These are phyloP conservation scores for Anguilla rostrata DNA, from an alignment of 2,113 vertebrate genomes.

Conservation along the genomic window DNA sequence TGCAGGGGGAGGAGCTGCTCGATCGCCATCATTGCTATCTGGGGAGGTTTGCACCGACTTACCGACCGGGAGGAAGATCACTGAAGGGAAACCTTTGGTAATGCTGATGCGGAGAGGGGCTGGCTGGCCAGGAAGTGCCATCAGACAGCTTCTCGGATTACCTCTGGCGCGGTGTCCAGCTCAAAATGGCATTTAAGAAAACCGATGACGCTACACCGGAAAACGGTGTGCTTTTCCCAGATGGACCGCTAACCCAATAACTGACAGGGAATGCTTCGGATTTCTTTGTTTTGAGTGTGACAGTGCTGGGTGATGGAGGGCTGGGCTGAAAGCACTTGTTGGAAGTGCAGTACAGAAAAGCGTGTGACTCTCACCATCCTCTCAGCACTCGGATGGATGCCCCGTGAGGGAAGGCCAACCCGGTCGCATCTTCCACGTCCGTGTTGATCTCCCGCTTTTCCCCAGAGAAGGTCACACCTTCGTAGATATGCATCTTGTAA, in stretches of 20 bases:
- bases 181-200: neutral
- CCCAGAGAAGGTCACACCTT: slow-evolving; percentile 31
- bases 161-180: neutral
- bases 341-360: neutral
- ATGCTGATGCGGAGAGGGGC: neutral
- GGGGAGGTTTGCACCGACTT: neutral
- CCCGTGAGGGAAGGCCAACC: slow-evolving; percentile 26
- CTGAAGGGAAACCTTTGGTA: neutral
- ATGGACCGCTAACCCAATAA: neutral
- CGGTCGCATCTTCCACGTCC: slow-evolving; percentile 35
- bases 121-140: neutral
- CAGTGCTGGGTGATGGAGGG: neutral
- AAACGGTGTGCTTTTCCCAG: neutral
- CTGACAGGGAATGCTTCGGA: neutral
- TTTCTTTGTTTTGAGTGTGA: neutral
- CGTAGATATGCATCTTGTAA: slow-evolving; percentile 44
- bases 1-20: neutral
- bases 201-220: neutral
- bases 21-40: slow-evolving; percentile 3
- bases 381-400: slow-evolving; percentile 38
- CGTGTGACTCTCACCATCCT: slow-evolving; percentile 48
- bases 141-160: neutral
- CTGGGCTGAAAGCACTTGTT: neutral
- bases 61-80: neutral
- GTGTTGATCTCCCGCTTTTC: slow-evolving; percentile 28